Base-by-base conservation (phyloP, 1,140 invertebrate genomes). In the Sycobia sp. region DNA sequence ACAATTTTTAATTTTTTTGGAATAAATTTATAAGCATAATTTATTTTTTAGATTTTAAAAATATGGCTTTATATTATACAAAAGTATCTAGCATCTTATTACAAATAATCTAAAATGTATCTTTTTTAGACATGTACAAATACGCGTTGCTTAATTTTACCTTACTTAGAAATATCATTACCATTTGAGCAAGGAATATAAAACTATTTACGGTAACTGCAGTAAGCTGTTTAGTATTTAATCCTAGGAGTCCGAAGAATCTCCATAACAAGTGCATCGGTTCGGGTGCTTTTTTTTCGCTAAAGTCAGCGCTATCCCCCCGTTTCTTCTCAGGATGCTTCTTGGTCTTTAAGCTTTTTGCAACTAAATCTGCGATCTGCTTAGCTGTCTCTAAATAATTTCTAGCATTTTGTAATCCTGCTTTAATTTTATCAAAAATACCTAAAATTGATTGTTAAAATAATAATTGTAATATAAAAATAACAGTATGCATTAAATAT, bases 121-220 rank as follows among this genome's bases (percentile, higher is more conserved):
- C n/a, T n/a, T n/a, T n/a, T n/a, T n/a, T n/a, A n/a, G n/a, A n/a
- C n/a, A n/a, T n/a, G n/a, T n/a, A n/a, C n/a, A n/a, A n/a, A n/a
- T n/a, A n/a, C n/a, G n/a, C n/a, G n/a, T n/a, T n/a, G n/a, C n/a
- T n/a, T n/a, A n/a, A n/a, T n/a, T n/a, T n/a, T n/a, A n/a, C n/a
- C n/a, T n/a, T n/a, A n/a, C n/a, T n/a, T 32, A 32, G 11, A 32
- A 7, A 36, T 34, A 22, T 34, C 9, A n/a, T 83, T 80, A 92
- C 91, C 86, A 92, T 84, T 82, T 93, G 90, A 3, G 91, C 90
- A n/a, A 94, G 81, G 76, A 92, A 91, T 57, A 93, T 87, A 7
- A 93, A 82, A 13, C 88, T 89, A 75, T 94, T 94, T 1, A 94
- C 79, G 1, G 90, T 90, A 43, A 93, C 87, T 0, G 91, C 90